A percentile compares a stretch with the other conserved stretches of the same genome.
These are phyloP conservation scores for Donacobius atricapilla DNA, from an alignment of 2,113 vertebrate species.

Conservation along the genomic window DNA sequence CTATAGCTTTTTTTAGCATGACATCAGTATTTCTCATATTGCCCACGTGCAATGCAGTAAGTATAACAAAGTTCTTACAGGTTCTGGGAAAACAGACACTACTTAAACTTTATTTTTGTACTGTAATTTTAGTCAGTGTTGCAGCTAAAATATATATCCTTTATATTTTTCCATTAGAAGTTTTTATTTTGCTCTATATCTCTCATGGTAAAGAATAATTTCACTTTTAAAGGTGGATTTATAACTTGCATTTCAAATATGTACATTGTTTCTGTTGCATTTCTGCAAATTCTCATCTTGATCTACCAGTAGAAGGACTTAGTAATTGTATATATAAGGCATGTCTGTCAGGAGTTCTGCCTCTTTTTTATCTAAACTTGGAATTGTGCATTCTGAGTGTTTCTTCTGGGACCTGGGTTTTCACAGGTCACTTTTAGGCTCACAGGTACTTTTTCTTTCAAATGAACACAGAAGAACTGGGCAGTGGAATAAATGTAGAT, in stretches of 20 bases:
- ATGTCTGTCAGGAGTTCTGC: background rate
- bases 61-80: background rate
- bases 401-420: background rate
- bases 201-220: background rate
- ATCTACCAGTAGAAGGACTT: background rate
- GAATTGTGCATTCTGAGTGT: background rate
- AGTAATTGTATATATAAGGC: background rate
- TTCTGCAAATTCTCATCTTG: background rate
- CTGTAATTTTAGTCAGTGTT: background rate
- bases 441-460: background rate
- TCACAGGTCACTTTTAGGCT: background rate
- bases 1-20: background rate
- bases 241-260: background rate
- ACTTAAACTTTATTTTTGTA: background rate
- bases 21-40: background rate
- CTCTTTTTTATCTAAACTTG: background rate
- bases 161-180: background rate
- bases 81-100: background rate
- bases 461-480: background rate
- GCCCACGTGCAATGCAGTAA: background rate
- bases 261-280: background rate
- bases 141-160: background rate
- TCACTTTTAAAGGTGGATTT: background rate
- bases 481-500: background rate
- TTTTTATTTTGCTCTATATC: background rate